Evolutionary conservation across 2,888 invertebrate species (phyloP).

Genomic region (Microplitis manilae): DNA sequence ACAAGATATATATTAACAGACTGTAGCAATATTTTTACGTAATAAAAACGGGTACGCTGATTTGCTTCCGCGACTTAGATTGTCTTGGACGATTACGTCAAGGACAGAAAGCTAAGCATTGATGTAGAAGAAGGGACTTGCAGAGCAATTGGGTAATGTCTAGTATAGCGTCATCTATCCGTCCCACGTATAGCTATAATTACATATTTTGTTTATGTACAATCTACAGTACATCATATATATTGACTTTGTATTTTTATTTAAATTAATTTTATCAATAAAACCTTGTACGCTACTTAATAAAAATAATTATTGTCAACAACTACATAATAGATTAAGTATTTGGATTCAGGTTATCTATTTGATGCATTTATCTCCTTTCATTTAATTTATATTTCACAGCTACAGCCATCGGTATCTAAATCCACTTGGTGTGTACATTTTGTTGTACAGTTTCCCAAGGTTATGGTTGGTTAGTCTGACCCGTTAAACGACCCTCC

Average conservation of each 20-base stretch:
- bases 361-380: background rate
- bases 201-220: background rate
- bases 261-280: background rate
- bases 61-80: conserved; percentile 34
- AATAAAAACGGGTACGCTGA: conserved; percentile 22
- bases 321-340: background rate
- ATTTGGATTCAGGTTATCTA: background rate
- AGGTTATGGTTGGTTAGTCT: conserved; percentile 31
- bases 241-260: background rate
- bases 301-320: too few relatives aligned
- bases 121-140: background rate
- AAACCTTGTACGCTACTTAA: background rate
- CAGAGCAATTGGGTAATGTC: conserved; percentile 28
- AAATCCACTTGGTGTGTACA: conserved; percentile 7
- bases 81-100: conserved; percentile 30
- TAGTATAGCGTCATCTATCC: conserved; percentile 14
- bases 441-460: conserved; percentile 29
- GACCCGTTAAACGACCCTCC: conserved; percentile 28
- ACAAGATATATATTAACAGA: background rate
- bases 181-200: conserved; percentile 26
- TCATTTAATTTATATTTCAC: background rate
- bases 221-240: background rate
- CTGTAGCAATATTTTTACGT: conserved; percentile 13
- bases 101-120: conserved; percentile 20
- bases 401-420: background rate